Evolutionary conservation across 2,888 invertebrate species (phyloP).

Genomic region (Eupithecia inturbata): DNA sequence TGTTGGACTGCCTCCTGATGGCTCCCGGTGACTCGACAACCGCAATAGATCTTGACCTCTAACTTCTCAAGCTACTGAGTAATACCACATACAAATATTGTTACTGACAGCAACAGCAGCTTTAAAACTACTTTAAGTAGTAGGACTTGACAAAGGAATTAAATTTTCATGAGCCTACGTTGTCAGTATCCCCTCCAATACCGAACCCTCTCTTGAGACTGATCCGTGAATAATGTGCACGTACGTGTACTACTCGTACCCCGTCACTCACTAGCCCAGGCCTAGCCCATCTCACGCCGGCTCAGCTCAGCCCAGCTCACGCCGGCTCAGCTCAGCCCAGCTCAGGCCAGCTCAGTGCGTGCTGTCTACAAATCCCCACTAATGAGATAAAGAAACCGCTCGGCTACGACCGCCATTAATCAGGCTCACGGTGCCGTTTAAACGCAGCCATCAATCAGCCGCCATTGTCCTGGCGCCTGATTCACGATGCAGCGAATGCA

Average conservation of each 20-base stretch:
- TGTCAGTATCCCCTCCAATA: no score
- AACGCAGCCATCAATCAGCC: constrained; percentile 53
- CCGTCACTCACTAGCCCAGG: neutral
- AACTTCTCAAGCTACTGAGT: no score
- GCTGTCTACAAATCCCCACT: constrained; percentile 30
- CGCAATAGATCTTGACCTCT: no score
- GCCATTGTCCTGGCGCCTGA: constrained; percentile 45
- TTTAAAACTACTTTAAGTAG: no score
- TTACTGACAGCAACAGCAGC: no score
- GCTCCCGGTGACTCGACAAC: no score
- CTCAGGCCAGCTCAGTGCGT: neutral
- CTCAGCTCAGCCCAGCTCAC: neutral
- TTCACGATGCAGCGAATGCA: constrained; percentile 1
- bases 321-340: neutral
- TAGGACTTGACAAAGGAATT: no score
- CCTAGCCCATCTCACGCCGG: neutral
- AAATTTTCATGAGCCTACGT: no score
- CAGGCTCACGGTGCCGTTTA: constrained; percentile 49
- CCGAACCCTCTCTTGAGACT: no score
- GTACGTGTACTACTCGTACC: no score
- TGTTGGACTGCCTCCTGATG: no score
- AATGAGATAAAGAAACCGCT: constrained; percentile 38
- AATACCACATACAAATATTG: no score
- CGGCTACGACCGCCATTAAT: constrained; percentile 42
- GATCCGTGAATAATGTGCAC: neutral